Evolutionary conservation across 1,140 invertebrate genomes (phyloP).

Genomic region (Atopsyche davidsoni): DNA sequence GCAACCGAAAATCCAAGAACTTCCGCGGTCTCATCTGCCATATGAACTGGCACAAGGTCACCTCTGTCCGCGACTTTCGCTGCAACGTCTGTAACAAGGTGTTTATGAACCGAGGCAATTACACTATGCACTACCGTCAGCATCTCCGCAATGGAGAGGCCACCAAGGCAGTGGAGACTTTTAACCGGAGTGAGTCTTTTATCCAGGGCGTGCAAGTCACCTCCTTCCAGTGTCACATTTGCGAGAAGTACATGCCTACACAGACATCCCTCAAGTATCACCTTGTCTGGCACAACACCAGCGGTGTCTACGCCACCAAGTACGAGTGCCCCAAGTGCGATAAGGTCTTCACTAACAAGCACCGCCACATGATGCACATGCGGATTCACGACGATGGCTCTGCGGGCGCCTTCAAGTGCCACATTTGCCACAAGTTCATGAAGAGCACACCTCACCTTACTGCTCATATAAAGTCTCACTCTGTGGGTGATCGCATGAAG

Average conservation of each 20-base stretch:
- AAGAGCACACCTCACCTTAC: slow-evolving; percentile 38
- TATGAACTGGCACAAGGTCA: slow-evolving; percentile 46
- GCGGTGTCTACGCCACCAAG: slow-evolving; percentile 34
- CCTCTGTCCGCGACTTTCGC: slow-evolving; percentile 42
- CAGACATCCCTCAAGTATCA: slow-evolving; percentile 42
- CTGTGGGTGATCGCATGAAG: slow-evolving; percentile 38
- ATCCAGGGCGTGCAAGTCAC: too few species aligned
- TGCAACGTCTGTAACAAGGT: slow-evolving; percentile 44
- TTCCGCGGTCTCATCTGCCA: slow-evolving; percentile 43
- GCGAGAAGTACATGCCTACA: slow-evolving; percentile 42
- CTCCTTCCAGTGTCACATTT: slow-evolving; percentile 37
- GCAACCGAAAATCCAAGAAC: slow-evolving; percentile 41
- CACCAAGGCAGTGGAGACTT: slow-evolving; percentile 28
- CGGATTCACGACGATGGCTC: slow-evolving; percentile 37
- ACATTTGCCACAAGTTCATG: slow-evolving; percentile 41
- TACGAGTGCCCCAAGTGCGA: slow-evolving; percentile 41
- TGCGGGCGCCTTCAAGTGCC: slow-evolving; percentile 40
- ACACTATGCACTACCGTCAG: slow-evolving; percentile 43
- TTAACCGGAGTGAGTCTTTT: slow-evolving; percentile 34
- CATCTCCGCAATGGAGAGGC: slow-evolving; percentile 34
- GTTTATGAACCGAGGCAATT: slow-evolving; percentile 40
- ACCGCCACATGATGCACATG: slow-evolving; percentile 37
- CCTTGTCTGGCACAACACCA: slow-evolving; percentile 40
- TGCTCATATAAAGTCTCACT: slow-evolving; percentile 42
- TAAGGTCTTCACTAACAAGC: slow-evolving; percentile 42